phyloP scores from a whole-genome alignment of 1,140 invertebrate genomes.

The Calliopsis andreniformis region DNA sequence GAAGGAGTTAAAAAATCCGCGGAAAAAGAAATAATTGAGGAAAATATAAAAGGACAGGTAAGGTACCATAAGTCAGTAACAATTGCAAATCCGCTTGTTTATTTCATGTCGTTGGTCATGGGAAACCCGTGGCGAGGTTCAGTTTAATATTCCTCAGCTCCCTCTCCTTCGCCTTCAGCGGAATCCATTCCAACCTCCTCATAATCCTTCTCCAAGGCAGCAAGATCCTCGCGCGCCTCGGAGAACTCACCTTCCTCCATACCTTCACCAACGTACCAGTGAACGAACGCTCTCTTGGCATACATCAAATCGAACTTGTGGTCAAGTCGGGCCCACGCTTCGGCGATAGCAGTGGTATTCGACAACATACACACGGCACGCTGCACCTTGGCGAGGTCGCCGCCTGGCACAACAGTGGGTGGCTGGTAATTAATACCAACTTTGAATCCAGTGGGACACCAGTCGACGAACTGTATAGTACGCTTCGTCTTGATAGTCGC shows the following conservation, averaged over 20 bases:
- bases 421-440: conserved; percentile 85
- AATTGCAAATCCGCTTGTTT: conserved; percentile 40
- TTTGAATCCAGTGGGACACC: conserved; percentile 85
- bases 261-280: conserved; percentile 83
- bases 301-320: conserved; percentile 60
- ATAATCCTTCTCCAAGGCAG: conserved; percentile 55
- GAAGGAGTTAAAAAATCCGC: no score
- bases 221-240: conserved; percentile 74
- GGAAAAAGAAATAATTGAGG: not conserved
- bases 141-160: conserved; percentile 57
- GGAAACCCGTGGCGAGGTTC: not conserved
- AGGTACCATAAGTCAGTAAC: not conserved
- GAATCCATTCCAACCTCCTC: conserved; percentile 61
- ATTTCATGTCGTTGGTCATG: conserved; percentile 34
- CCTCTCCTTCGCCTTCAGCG: conserved; percentile 54
- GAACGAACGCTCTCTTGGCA: conserved; percentile 75
- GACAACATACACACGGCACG: conserved; percentile 86
- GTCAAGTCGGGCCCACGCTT: conserved; percentile 55
- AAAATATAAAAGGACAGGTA: conserved; percentile 18
- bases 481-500: conserved; percentile 56
- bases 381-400: conserved; percentile 84
- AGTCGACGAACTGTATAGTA: conserved; percentile 84
- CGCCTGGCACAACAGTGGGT: conserved; percentile 84
- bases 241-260: conserved; percentile 61
- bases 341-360: conserved; percentile 82